These are phyloP conservation scores for Euclidia mi DNA, from an alignment of 2,888 invertebrate species.

Conservation along the genomic window DNA sequence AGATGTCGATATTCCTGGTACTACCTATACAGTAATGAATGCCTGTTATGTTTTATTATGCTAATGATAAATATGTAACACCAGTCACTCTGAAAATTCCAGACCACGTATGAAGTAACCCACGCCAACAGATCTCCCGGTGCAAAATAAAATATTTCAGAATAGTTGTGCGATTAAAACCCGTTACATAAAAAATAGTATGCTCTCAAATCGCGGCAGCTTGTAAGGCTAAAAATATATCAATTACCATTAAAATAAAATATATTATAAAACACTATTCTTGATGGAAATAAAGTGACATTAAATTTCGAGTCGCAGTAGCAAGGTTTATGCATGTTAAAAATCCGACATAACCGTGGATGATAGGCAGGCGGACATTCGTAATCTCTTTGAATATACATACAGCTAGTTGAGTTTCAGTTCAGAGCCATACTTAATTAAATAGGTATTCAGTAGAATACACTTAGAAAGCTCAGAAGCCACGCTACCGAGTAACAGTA, in stretches of 20 bases:
- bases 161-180: no score
- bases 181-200: no score
- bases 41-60: no score
- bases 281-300: constrained; percentile 4
- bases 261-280: constrained; percentile 1
- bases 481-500: constrained; percentile 53
- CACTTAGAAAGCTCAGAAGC: constrained; percentile 43
- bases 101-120: no score
- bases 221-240: no score
- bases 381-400: constrained; percentile 46
- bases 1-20: no score
- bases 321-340: constrained; percentile 19
- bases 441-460: constrained; percentile 37
- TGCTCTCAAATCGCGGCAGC: no score
- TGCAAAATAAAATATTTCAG: no score
- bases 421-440: constrained; percentile 41
- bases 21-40: no score
- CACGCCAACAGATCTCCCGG: no score
- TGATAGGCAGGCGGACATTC: constrained; percentile 28
- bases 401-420: constrained; percentile 39
- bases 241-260: neutral
- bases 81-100: no score
- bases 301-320: constrained; percentile 12
- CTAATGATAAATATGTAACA: no score
- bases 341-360: constrained; percentile 22